Conservation (phyloP, 1,140 invertebrate genomes). For the Diabrotica undecimpunctata region DNA sequence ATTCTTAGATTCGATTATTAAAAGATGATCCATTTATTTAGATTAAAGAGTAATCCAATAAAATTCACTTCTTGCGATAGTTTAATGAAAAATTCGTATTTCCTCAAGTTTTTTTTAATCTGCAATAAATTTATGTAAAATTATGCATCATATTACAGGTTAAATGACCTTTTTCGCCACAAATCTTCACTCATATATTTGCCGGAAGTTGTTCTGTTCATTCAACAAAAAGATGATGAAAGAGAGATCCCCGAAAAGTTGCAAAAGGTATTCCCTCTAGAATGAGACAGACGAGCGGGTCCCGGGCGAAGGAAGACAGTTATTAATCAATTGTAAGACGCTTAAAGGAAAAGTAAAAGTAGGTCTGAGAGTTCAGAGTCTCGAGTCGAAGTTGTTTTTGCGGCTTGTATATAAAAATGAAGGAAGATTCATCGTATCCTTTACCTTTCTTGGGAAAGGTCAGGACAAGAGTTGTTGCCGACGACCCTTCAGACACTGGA, state of each 20-base stretch:
- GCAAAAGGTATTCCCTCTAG: conserved; percentile 9
- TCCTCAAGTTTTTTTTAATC: too few species aligned
- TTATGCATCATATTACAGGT: too few species aligned
- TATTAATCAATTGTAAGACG: conserved; percentile 24
- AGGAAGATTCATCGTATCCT: conserved; percentile 21
- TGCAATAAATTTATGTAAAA: too few species aligned
- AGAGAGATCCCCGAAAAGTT: conserved; percentile 6
- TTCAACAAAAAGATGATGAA: neutral
- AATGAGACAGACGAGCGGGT: conserved; percentile 3
- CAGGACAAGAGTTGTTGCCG: conserved; percentile 2
- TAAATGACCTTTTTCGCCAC: neutral
- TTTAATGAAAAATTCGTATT: too few species aligned
- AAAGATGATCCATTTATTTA: too few species aligned
- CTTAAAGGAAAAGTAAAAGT: conserved; percentile 23
- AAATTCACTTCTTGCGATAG: too few species aligned
- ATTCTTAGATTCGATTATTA: too few species aligned
- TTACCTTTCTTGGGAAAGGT: conserved; percentile 25
- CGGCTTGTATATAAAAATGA: conserved; percentile 25
- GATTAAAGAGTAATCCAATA: too few species aligned
- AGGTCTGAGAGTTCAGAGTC: conserved; percentile 18
- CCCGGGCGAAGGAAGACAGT: conserved; percentile 16
- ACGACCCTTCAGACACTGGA: too few species aligned
- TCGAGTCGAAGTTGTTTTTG: conserved; percentile 22
- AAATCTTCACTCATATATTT: neutral
- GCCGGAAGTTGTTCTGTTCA: neutral